Evolutionary conservation across 1,140 invertebrate species (phyloP), one percentile per base, ranked within the genome.

Genomic region (Geopemphigus sp.): DNA sequence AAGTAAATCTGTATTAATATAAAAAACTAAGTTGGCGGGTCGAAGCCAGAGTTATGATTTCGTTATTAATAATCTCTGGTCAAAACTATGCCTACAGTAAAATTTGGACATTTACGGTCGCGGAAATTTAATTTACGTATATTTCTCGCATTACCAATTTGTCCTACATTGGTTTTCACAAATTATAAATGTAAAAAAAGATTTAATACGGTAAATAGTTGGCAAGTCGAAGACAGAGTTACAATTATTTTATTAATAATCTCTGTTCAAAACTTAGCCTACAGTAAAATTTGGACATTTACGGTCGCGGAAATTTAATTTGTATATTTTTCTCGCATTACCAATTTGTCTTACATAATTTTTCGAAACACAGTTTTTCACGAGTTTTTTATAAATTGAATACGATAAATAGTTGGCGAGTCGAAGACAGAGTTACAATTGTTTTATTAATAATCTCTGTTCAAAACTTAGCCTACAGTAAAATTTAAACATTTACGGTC

Each of bases 211-310:
- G 12, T 50, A 12, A 14, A 12, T 12, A 8, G 26, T 5, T 53
- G 70, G 53, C 70, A 4, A 57, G 19, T 74, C 26, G 72, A 74
- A 74, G 72, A 22, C 72, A 74, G n/a, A 72, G 14, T 29, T 54
- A 29, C 54, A 2, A 54, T 72, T 26, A 54, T 14, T 50, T 50
- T 50, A 39, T 29, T 54, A 19, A 54, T 72, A n/a, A 29, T 53
- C 12, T 32, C 12, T 74, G 72, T 57, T 74, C 72, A 74, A 74
- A 74, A 74, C 29, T 74, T 32, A 10, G 72, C 72, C 72, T 74
- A 74, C 39, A 74, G 0, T 54, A 53, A 74, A 29, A n/a, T 39
- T n/a, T 39, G 32, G 12, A 17, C 47, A 6, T n/a, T 56, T 17
- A 63, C 29, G 72, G 72, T 74, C 72, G 54, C 72, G 14, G 26